Conservation (phyloP, 2,113 vertebrate species). For the Myrmecobius fasciatus region DNA sequence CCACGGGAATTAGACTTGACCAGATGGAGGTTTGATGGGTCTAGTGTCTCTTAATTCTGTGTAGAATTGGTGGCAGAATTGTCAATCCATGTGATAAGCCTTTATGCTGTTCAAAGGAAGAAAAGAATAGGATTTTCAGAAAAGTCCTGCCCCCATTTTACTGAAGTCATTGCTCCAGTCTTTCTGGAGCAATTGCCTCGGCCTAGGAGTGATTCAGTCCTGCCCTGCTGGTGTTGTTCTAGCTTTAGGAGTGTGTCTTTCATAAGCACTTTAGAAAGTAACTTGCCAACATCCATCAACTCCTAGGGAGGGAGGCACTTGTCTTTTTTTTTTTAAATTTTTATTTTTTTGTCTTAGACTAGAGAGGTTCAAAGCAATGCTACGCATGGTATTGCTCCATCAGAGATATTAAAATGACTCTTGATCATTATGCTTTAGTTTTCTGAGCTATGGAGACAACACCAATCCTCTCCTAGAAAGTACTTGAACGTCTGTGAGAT, state of each 20-base stretch:
- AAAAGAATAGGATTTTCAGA: neutral
- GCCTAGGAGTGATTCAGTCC: neutral
- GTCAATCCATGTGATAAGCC: neutral
- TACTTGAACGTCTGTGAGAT: constrained; percentile 34
- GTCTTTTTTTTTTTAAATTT: neutral
- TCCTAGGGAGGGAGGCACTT: neutral
- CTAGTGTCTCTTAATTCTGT: neutral
- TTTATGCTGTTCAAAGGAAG: neutral
- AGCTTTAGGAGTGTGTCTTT: neutral
- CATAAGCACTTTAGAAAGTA: neutral
- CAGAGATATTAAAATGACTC: neutral
- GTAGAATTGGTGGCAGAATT: neutral
- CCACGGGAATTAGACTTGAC: neutral
- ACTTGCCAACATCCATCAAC: neutral
- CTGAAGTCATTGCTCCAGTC: neutral
- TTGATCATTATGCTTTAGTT: constrained; percentile 4
- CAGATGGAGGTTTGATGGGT: neutral
- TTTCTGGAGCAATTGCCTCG: neutral
- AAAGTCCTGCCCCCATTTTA: neutral
- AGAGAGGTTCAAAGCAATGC: neutral
- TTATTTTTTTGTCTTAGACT: neutral
- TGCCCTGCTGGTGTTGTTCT: neutral
- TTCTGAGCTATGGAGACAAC: constrained; percentile 23
- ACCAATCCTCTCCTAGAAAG: neutral
- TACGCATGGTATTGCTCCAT: neutral